Base-by-base conservation (phyloP, 2,888 invertebrate genomes). In the Isoperla grammatica region DNA sequence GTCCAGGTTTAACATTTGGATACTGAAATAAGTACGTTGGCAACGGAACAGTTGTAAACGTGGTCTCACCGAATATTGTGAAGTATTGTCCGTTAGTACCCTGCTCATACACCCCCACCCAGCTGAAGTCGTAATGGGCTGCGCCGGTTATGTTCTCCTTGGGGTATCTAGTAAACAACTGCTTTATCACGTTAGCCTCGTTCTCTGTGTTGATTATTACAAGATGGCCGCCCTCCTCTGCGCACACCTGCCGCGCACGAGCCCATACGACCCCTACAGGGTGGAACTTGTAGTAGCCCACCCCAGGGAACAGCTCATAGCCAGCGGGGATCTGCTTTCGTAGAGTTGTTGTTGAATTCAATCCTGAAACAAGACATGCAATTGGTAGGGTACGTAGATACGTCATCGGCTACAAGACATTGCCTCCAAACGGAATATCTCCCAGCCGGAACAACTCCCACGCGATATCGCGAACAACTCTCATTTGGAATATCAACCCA, bases 131-230 rank as follows among this genome's bases (percentile, higher is more conserved):
- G 17, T 58, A 40, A 8, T 56, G 57, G 9, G 56, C 20, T 8
- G 23, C 59, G 12, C 46, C 45, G 29, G 59, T 53, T n/a, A n/a
- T n/a, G n/a, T n/a, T n/a, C n/a, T n/a, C n/a, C n/a, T n/a, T n/a
- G n/a, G n/a, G n/a, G n/a, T n/a, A n/a, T n/a, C 23, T 15, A 17
- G 19, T 11, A 42, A 57, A 64, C 12, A 65, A 50, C 39, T 53
- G 55, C 46, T 59, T 55, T 39, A 63, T 48, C 17, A 55, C 56
- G 17, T 12, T 35, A 5, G 63, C 58, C 45, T 63, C 64, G 12
- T 62, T 50, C 17, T 64, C 62, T 9, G 61, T 60, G 56, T 64
- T 64, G 49, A 66, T 61, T 55, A 66, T 61, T 12, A 60, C 65
- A 29, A 65, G 59, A 45, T 66, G 63, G 17, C 60, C 61, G 45